Percentiles rank a stretch among this genome's conserved stretches.
phyloP scores from a whole-genome alignment of 2,113 vertebrate genomes.

The Cyphomyrus discorhynchus region DNA sequence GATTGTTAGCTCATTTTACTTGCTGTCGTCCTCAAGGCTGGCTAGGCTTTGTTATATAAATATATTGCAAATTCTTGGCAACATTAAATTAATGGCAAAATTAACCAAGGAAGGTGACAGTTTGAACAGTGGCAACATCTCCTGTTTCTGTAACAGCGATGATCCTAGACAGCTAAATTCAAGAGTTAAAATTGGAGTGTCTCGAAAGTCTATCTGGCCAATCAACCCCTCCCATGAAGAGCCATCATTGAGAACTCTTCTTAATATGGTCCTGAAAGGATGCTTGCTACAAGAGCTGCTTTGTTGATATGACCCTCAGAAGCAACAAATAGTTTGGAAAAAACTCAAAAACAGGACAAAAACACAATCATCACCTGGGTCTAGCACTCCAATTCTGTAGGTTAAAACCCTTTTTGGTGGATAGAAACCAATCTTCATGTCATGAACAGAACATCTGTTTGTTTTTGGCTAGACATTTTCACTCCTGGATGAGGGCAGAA shows the following conservation, averaged over 20 bases:
- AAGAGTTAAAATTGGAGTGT: neutral
- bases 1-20: neutral
- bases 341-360: neutral
- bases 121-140: neutral
- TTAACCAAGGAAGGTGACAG: neutral
- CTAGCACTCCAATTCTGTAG: neutral
- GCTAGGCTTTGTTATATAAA: neutral
- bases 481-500: neutral
- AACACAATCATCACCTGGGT: neutral
- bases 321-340: neutral
- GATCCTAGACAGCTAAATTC: neutral
- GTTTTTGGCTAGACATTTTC: neutral
- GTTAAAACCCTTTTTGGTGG: neutral
- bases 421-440: neutral
- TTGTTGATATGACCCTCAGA: neutral
- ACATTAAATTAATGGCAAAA: neutral
- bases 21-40: neutral
- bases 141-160: neutral
- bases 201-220: neutral
- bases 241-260: neutral
- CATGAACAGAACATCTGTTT: neutral
- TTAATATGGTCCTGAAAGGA: neutral
- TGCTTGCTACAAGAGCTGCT: neutral
- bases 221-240: neutral
- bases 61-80: neutral